Evolutionary conservation across 1,140 invertebrate species (phyloP), one percentile per base, ranked within the genome.

Genomic region (Linepithema humile): DNA sequence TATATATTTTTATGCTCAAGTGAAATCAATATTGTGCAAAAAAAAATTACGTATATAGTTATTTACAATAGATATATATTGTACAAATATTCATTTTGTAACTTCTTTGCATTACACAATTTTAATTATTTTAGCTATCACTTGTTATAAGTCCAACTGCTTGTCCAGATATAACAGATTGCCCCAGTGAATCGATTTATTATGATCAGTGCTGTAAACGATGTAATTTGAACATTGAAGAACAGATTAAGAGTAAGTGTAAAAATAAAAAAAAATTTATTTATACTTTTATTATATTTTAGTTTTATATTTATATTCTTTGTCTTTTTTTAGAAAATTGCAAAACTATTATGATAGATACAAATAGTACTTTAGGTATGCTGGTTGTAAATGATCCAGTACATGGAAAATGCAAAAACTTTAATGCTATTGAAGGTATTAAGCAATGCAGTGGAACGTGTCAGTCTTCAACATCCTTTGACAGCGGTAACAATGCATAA

Each of bases 371-470:
- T 0, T 85, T 96, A 60, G 95, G 95, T 2, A 83, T 96, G 53
- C 88, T 97, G 0, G 92, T 94, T 64, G 89, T 95, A 29, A 84
- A 85, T 3, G 88, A 93, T 48, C 84, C 85, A 0, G 60, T 78
- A n/a, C 95, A 96, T 89, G 96, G 96, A 9, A 67, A 92, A 0
- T 97, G 97, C 90, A 93, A 93, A 53, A 97, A 97, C 91, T 86
- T 93, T 0, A 86, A 95, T 40, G 94, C 95, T 0, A 92, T 97
- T 10, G 69, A 89, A 15, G 95, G 95, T 20, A 95, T 97, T 82
- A 95, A 95, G 6, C 95, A 97, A 90, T 97, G 97, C 84, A 91
- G 94, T 40, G 97, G 97, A 6, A 90, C 92, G 23, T 97, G 97
- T 88, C 92, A 95, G 82, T 97, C 97, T 1, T 95, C 95, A 20